Evolutionary conservation across 2,888 invertebrate species (phyloP), one percentile per base, ranked within the genome.

Genomic region (Synanthedon vespiformis): DNA sequence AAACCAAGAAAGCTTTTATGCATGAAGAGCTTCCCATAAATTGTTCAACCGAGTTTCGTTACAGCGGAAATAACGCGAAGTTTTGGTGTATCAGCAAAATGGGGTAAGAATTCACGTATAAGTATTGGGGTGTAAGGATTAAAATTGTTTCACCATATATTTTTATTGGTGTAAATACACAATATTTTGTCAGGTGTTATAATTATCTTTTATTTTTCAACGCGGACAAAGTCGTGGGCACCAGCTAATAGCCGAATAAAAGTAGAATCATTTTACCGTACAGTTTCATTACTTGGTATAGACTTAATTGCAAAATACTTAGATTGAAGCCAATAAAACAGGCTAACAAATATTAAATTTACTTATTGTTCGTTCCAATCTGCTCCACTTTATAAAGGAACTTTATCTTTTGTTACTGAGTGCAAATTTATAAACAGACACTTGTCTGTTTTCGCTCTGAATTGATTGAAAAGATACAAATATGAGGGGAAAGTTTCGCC

Each of bases 401-500:
- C 44, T 44, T 44, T 44, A 44, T 44, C 44, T 44, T 14, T 14
- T 14, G 13, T 44, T 44, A 44, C 14, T 13, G 14, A 44, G 44
- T 44, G 44, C n/a, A 44, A 44, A 8, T 44, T 44, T 44, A 55
- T 54, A 54, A 60, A 59, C 55, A 61, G 61, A 57, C 63, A 58
- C 53, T 56, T 61, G 53, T 57, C 55, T 51, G 53, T 54, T 55
- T 18, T 14, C 52, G 49, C 49, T 52, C 53, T 56, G 60, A 63
- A 68, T 67, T 72, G 70, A 72, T 74, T 72, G 70, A 71, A 74
- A 72, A 69, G 67, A 70, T 72, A 72, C 66, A 72, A 72, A 74
- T 65, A 62, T 61, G 59, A 64, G 61, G 63, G 61, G 59, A 67
- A 70, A 69, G 61, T 67, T 70, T 70, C 63, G 54, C 56, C 63